Evolutionary conservation across 2,888 invertebrate genomes (phyloP).

Genomic region (Diarsia rubi): DNA sequence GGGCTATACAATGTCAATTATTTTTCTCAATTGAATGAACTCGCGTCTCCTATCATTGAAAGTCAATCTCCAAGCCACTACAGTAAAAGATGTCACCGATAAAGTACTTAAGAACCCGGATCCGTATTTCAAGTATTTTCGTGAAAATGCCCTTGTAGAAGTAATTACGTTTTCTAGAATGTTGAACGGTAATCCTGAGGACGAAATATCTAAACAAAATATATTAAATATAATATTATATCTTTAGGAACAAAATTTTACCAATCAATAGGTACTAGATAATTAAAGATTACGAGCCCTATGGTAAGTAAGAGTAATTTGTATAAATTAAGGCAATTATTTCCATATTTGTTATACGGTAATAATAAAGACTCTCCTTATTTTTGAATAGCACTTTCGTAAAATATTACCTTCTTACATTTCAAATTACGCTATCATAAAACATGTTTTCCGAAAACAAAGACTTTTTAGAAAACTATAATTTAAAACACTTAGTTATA

Average conservation of each 20-base stretch:
- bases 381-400: background rate
- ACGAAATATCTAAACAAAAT: no score
- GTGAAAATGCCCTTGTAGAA: constrained; percentile 4
- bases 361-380: background rate
- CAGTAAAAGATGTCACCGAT: constrained; percentile 17
- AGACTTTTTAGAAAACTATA: background rate
- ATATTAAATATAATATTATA: no score
- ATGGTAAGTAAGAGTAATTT: background rate
- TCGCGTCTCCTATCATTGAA: background rate
- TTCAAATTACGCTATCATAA: background rate
- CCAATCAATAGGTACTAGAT: background rate
- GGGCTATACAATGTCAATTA: background rate
- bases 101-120: background rate
- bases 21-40: background rate
- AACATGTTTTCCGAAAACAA: background rate
- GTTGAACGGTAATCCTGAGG: background rate
- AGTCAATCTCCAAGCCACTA: constrained; percentile 8
- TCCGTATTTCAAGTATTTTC: background rate
- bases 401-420: background rate
- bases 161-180: background rate
- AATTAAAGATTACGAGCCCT: background rate
- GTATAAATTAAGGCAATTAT: background rate
- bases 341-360: background rate
- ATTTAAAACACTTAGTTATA: background rate
- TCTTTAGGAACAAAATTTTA: background rate